These are phyloP conservation scores for Cydia amplana DNA, from an alignment of 1,140 invertebrate genomes.

Conservation along the genomic window DNA sequence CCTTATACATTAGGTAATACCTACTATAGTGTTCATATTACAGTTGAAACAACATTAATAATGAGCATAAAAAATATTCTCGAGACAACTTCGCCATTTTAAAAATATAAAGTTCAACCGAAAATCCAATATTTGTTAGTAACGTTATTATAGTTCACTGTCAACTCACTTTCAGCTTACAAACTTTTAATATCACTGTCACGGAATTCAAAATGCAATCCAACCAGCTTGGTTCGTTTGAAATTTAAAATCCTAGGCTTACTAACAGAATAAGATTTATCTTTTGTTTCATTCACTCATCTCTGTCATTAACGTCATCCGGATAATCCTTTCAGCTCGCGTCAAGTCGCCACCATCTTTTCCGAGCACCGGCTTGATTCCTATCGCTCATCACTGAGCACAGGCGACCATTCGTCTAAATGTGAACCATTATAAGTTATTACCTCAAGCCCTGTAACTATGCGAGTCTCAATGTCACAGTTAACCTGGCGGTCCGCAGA, in stretches of 20 bases:
- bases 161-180: neutral
- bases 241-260: constrained; percentile 7
- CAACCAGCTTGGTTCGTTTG: neutral
- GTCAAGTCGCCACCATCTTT: constrained; percentile 12
- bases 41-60: too few relatives aligned
- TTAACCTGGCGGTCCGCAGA: neutral
- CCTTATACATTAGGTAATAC: too few relatives aligned
- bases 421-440: neutral
- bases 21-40: too few relatives aligned
- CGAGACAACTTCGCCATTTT: too few relatives aligned
- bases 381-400: neutral
- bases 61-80: too few relatives aligned
- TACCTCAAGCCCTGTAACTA: neutral
- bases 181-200: neutral
- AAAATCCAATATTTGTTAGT: too few relatives aligned
- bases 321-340: constrained; percentile 13
- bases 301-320: constrained; percentile 6
- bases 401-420: neutral
- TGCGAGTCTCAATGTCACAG: neutral
- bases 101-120: too few relatives aligned
- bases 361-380: neutral
- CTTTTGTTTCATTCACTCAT: constrained; percentile 12
- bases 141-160: neutral
- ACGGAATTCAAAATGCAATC: neutral
- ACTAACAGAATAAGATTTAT: neutral